Evolutionary conservation across 2,888 invertebrate species (phyloP).

Genomic region (Auanema freiburgensis): DNA sequence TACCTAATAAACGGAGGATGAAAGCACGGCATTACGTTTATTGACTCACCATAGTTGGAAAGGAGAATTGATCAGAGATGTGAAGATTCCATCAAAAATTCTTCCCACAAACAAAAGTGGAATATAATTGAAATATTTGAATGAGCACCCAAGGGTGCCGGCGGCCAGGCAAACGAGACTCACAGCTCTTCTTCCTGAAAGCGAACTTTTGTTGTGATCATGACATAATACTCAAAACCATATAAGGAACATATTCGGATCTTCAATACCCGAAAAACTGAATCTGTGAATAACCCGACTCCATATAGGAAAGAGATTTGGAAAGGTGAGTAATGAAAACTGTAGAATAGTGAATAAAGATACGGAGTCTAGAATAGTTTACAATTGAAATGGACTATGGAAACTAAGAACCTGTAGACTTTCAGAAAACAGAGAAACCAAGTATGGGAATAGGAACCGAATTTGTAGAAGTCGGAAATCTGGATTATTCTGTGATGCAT

Average conservation of each 20-base stretch:
- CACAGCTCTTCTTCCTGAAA: conserved; percentile 15
- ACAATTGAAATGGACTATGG: not conserved
- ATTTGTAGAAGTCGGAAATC: conserved; percentile 18
- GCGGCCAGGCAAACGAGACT: conserved; percentile 15
- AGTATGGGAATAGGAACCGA: conserved; percentile 19
- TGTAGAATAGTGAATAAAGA: conserved; percentile 23
- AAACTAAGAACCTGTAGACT: conserved; percentile 18
- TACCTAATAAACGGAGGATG: conserved; percentile 4
- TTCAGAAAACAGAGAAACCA: conserved; percentile 17
- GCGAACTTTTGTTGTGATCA: not conserved
- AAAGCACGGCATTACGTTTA: not conserved
- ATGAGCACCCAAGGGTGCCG: conserved; percentile 13
- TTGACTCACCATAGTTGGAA: conserved; percentile 24
- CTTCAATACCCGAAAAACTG: conserved; percentile 16
- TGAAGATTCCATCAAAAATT: conserved; percentile 22
- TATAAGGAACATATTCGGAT: not conserved
- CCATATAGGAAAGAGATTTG: conserved; percentile 21
- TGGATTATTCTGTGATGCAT: conserved; percentile 17
- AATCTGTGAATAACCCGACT: conserved; percentile 15
- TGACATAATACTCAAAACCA: not conserved
- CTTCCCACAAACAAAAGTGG: conserved; percentile 16
- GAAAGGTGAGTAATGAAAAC: conserved; percentile 18
- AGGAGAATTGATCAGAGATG: conserved; percentile 21
- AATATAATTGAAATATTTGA: conserved; percentile 21
- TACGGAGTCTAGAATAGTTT: conserved; percentile 22